Base-by-base conservation (phyloP, 1,140 invertebrate genomes). In the Heliconius congener region DNA sequence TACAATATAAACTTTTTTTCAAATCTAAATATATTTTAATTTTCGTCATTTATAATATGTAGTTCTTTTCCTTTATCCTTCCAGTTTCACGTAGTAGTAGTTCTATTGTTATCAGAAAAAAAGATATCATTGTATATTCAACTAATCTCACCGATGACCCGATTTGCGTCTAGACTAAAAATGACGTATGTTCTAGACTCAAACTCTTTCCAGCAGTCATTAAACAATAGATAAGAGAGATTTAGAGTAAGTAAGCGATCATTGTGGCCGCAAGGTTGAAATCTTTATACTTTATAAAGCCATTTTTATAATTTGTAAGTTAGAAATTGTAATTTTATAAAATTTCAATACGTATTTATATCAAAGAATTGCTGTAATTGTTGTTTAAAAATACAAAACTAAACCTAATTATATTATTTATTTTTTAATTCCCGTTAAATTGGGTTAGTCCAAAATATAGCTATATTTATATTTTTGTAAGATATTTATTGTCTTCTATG, bases 121-220 rank as follows among this genome's bases (percentile, higher is more conserved):
- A 50, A 87, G 86, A 88, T 90, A 89, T 85, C 86, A 84, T 50
- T 89, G 83, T 90, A 87, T 90, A 83, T 86, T 86, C 79, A 87
- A 76, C 86, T 84, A 93, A 93, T 91, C 88, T 91, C 73, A 80
- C 85, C 76, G 88, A 83, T 91, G 90, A 93, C 90, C 89, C 85
- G 85, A 85, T 87, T 92, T 81, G 82, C 60, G 87, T 84, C 88
- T 90, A 88, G 91, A 86, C 90, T 90, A 89, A 88, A 87, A 90
- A 89, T 92, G 90, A 93, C 89, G 90, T 93, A 86, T 87, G 84
- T 84, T 87, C 90, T 92, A 91, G 85, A 88, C 88, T 88, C 79
- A 82, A 86, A 90, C 86, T 89, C 84, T 86, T 88, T 85, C 82
- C 82, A 81, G 79, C 83, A 50, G 84, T 82, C 78, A 74, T 88